phyloP scores from a whole-genome alignment of 2,888 invertebrate genomes.

The Trachelus iudaicus region DNA sequence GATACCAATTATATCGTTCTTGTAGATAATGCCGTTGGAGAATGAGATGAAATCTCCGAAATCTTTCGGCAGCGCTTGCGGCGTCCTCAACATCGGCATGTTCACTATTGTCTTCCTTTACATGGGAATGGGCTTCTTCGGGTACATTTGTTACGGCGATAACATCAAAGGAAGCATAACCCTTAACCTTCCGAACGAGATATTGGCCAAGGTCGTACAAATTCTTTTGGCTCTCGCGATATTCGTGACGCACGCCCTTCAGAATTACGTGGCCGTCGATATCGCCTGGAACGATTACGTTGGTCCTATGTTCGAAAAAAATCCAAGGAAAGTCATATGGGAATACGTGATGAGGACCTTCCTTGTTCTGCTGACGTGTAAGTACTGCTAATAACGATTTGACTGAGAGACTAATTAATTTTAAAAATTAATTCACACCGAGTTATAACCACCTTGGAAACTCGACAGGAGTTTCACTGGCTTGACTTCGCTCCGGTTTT shows the following conservation, averaged over 20 bases:
- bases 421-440: background rate
- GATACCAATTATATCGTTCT: constrained; percentile 20
- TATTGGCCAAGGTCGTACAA: constrained; percentile 78
- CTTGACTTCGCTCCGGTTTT: background rate
- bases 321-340: constrained; percentile 72
- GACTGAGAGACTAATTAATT: background rate
- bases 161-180: constrained; percentile 84
- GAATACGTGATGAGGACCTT: constrained; percentile 83
- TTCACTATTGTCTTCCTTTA: constrained; percentile 84
- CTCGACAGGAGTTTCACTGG: background rate
- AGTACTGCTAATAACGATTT: constrained; percentile 66
- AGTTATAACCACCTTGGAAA: background rate
- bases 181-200: constrained; percentile 80
- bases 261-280: constrained; percentile 95
- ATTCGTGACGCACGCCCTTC: constrained; percentile 91
- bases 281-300: constrained; percentile 90
- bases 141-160: constrained; percentile 87
- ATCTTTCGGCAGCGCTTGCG: constrained; percentile 81
- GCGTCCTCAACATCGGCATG: constrained; percentile 90
- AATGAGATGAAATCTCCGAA: constrained; percentile 93
- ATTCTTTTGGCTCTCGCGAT: constrained; percentile 82
- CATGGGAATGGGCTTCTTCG: constrained; percentile 89
- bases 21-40: constrained; percentile 89
- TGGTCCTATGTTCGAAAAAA: constrained; percentile 71
- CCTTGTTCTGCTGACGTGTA: constrained; percentile 87